Base-by-base conservation (phyloP, 2,888 invertebrate species). In the Stenurella melanura region DNA sequence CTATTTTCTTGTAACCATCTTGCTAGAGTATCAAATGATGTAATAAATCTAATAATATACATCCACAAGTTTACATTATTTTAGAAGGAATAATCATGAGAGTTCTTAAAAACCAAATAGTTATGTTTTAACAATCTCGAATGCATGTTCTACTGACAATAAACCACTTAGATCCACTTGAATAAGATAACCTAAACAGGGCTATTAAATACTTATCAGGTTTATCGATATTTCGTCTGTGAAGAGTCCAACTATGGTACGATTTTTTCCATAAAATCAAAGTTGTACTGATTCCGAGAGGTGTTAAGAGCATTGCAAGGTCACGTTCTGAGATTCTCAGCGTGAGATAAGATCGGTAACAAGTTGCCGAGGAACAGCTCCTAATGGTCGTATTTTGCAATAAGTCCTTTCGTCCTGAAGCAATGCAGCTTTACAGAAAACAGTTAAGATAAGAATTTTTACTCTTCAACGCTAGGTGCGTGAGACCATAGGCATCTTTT, bases 251-350 rank as follows among this genome's bases (percentile, higher is more conserved):
- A 70, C 75, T 74, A 70, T 72, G 73, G 73, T 57, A 56, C 74
- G 69, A 75, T 79, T 78, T 80, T 80, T 78, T 75, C 76, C 76
- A 74, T 75, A 80, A 81, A 81, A 80, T 80, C 80, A 67, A 73
- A 77, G 70, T 74, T 74, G 78, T 54, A 76, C 81, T 75, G 87
- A 87, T 87, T 85, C 84, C 76, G 77, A 78, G 82, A 88, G 87
- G 88, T 88, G 88, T 88, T 87, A 87, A 87, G 87, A 87, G 83
- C 86, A 85, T 85, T 80, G 88, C 88, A 88, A 88, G 88, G 88
- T 89, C 89, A 89, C 89, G 88, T 89, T 88, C 84, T 85, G 86
- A 86, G 88, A 88, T 88, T 86, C 86, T 83, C 86, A 83, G 82
- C 82, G 78, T 79, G 69, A 83, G 89, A 89, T 89, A 88, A 87